These are phyloP conservation scores for Proctacanthus coquilletti DNA, from an alignment of 1,140 invertebrate genomes.

Conservation along the genomic window DNA sequence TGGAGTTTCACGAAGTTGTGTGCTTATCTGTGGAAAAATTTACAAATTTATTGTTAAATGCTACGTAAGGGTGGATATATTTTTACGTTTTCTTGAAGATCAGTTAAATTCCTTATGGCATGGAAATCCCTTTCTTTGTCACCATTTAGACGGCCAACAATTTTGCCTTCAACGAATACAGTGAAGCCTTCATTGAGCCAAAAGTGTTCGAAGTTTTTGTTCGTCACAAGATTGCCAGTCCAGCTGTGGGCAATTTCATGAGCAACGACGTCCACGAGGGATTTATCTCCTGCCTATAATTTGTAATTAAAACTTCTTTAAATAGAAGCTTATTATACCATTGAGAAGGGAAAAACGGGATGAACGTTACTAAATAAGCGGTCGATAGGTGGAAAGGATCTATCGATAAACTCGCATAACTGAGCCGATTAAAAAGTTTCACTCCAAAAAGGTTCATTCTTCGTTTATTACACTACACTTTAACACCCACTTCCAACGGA, in stretches of 20 bases:
- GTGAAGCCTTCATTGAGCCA: conserved; percentile 94
- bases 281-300: conserved; percentile 61
- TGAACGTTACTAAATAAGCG: too few relatives aligned
- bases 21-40: conserved; percentile 29
- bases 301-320: not conserved
- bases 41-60: conserved; percentile 3
- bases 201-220: conserved; percentile 79
- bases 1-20: conserved; percentile 5
- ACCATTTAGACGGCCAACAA: conserved; percentile 43
- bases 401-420: too few relatives aligned
- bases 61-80: too few relatives aligned
- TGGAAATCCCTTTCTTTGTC: conserved; percentile 57
- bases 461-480: too few relatives aligned
- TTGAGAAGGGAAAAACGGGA: too few relatives aligned
- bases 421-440: too few relatives aligned
- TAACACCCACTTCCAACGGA: too few relatives aligned
- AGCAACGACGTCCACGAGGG: conserved; percentile 66
- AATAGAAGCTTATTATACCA: too few relatives aligned
- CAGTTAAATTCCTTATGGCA: conserved; percentile 53
- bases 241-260: conserved; percentile 90
- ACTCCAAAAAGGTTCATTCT: too few relatives aligned
- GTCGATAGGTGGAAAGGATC: too few relatives aligned
- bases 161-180: conserved; percentile 74
- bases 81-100: conserved; percentile 47
- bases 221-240: conserved; percentile 87